Base-by-base conservation (phyloP, 2,113 vertebrate species). In the Dryoscopus gambensis region DNA sequence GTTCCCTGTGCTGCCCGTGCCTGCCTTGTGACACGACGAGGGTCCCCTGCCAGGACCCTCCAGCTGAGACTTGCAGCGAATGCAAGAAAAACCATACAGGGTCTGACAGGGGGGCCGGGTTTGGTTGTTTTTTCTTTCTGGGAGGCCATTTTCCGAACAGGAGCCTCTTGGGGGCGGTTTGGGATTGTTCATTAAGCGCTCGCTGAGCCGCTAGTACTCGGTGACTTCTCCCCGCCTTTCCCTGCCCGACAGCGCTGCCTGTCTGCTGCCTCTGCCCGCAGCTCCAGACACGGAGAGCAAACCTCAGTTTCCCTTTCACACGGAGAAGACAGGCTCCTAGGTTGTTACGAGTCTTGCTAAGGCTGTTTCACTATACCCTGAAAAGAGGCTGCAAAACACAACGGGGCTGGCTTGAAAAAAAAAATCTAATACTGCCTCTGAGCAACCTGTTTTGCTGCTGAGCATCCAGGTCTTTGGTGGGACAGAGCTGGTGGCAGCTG, bases 1-100 rank as follows among this genome's bases (percentile, higher is more conserved):
- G 7, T 7, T 42, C 52, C 56, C 50, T 5, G 1, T 27, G 22
- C 33, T 1, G 0, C 47, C 55, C 28, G 30, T 2, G 4, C 19
- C 49, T 42, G 59, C n/a, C 23, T 35, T 4, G 2, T 15, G 11
- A 23, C 3, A 5, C 1, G 11, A 14, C 0, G 0, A n/a, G 35
- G 24, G 65, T 63, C 11, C 39, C 47, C 37, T 44, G 53, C 39
- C 59, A 22, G 35, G 39, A 33, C 49, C 27, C 39, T 42, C 30
- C 28, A 20, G 27, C 30, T 52, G 40, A 60, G 15, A 19, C 15
- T 35, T 30, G 11, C 0, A 13, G 59, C 0, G 0, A 73, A 25
- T 2, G 21, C 15, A 30, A 71, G 20, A 55, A 37, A 86, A 84
- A 90, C 13, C 30, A 18, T 1, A 28, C 0, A n/a, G 42, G 42